Base-by-base conservation (phyloP, 2,113 vertebrate genomes). In the Syngnathus floridae region DNA sequence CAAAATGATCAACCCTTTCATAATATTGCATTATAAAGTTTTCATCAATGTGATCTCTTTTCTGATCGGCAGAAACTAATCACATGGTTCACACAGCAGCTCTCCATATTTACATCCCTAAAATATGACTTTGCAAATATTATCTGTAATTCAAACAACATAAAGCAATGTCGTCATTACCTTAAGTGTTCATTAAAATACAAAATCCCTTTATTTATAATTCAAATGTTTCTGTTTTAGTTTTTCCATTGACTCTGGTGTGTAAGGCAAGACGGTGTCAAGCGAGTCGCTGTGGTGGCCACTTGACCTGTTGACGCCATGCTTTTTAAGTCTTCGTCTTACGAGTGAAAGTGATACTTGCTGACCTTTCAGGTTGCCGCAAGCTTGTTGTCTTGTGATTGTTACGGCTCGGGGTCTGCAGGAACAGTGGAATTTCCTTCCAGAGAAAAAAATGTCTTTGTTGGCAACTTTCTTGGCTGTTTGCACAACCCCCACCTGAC, bases 381-480 rank as follows among this genome's bases (percentile, higher is more conserved):
- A n/a, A 40, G 57, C 57, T 31, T 60, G 57, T 60, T 40, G 36
- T 60, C 57, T 38, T 60, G 37, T 40, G 57, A 60, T 40, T 40
- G 36, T 40, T 21, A 22, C 3, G 19, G 19, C 57, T 60, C 57
- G 10, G 7, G 17, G 37, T 31, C 26, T 31, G 26, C 3, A 31
- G 26, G 26, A 37, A 37, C 38, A 0, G 4, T 40, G 57, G 36
- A 60, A 60, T 60, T 60, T 60, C 36, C 37, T 60, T 40, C n/a
- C 57, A 31, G 36, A 35, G 55, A 57, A 35, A 57, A 57, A 57
- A 36, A 17, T 40, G 57, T 59, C 57, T 12, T 59, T 38, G 57
- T 38, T 38, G 57, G 40, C 57, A 60, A 60, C 19, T 60, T 40
- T n/a, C 57, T n/a, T 12, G 26, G 26, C 26, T 31, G 26, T 31